Evolutionary conservation across 2,888 invertebrate genomes (phyloP).

Genomic region (Perdita meconis): DNA sequence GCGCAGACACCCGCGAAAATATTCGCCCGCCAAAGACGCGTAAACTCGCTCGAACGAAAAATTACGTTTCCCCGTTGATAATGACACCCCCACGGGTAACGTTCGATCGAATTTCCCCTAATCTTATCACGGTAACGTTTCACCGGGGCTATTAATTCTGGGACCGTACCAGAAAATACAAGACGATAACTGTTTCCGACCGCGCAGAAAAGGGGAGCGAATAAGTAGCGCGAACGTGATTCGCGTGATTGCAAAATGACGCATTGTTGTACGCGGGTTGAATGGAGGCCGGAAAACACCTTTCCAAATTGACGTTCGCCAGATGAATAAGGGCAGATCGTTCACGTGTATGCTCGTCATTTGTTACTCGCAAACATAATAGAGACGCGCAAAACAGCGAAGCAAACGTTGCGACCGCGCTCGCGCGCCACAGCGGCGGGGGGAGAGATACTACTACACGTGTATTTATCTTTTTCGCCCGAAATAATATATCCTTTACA

Average conservation of each 20-base stretch:
- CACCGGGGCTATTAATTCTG: not conserved
- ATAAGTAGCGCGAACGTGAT: constrained; percentile 17
- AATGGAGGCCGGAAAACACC: constrained; percentile 60
- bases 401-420: constrained; percentile 1
- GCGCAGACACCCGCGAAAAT: too few species aligned
- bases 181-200: not conserved
- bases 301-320: constrained; percentile 43
- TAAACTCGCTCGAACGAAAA: not conserved
- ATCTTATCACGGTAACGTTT: not conserved
- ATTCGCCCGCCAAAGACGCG: not conserved
- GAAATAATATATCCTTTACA: constrained; percentile 30
- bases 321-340: constrained; percentile 41
- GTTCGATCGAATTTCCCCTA: not conserved
- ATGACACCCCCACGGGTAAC: too few species aligned
- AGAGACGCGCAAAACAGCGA: constrained; percentile 10
- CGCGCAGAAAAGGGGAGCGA: constrained; percentile 8
- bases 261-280: constrained; percentile 61
- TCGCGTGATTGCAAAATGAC: constrained; percentile 65
- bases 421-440: not conserved
- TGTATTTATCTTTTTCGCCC: constrained; percentile 22
- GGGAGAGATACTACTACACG: not conserved
- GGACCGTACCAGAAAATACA: not conserved
- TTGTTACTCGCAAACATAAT: constrained; percentile 3
- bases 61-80: too few species aligned
- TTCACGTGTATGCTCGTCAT: constrained; percentile 20